Conservation (phyloP, 2,797 vertebrate genomes). For the Sebastes matsubarae region DNA sequence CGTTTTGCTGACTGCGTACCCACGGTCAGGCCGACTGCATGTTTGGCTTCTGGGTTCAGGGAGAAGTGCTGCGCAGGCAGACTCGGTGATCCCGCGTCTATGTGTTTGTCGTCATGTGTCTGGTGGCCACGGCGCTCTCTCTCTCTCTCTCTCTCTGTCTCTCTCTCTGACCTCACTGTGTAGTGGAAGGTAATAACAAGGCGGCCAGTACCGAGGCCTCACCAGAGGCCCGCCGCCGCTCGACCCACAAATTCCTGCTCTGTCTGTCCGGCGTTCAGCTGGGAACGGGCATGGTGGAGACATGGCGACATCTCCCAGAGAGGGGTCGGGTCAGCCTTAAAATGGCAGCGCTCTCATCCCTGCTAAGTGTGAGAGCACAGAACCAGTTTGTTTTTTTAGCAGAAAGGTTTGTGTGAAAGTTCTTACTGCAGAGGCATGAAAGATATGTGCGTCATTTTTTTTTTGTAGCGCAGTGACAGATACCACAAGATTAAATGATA, state of each 20-base stretch:
- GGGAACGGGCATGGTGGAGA: slow-evolving; percentile 38
- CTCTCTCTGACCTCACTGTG: slow-evolving; percentile 69
- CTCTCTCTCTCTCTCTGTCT: slow-evolving; percentile 21
- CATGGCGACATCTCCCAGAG: slow-evolving; percentile 23
- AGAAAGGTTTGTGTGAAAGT: slow-evolving; percentile 10
- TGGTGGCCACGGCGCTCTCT: slow-evolving; percentile 45
- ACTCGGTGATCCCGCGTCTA: slow-evolving; percentile 70
- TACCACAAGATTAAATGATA: neutral
- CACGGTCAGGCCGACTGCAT: slow-evolving; percentile 66
- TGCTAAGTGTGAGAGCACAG: neutral
- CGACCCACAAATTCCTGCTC: slow-evolving; percentile 58
- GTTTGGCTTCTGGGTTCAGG: slow-evolving; percentile 63
- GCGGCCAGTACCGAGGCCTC: slow-evolving; percentile 54
- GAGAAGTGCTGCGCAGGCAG: slow-evolving; percentile 77
- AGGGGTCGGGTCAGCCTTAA: slow-evolving; percentile 41
- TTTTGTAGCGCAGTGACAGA: neutral
- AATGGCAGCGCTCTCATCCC: neutral
- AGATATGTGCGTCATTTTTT: neutral
- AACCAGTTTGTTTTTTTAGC: neutral
- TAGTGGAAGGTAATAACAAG: slow-evolving; percentile 78
- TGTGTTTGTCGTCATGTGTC: slow-evolving; percentile 75
- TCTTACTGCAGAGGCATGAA: neutral
- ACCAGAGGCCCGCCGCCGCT: slow-evolving; percentile 48
- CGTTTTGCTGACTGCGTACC: slow-evolving; percentile 77
- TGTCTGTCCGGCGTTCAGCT: slow-evolving; percentile 50